Conservation (phyloP, 2,113 vertebrate species). For the Phalacrocorax pelagicus region DNA sequence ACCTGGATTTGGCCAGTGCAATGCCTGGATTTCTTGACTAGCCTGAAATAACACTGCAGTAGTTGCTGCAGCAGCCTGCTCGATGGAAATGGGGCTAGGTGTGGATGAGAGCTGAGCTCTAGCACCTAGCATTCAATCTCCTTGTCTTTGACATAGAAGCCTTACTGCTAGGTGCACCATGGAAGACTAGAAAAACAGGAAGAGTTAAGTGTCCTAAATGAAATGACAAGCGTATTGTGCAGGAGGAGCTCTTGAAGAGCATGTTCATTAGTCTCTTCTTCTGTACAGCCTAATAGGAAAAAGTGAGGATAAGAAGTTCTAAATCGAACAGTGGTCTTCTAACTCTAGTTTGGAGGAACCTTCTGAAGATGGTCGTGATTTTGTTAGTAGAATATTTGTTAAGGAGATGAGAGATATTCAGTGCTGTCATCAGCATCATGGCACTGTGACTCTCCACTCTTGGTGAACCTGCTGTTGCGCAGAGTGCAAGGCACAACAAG, state of each 20-base stretch:
- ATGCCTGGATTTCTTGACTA: neutral
- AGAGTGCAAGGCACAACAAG: too few relatives aligned
- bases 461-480: neutral
- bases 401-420: neutral
- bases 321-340: neutral
- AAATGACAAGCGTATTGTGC: neutral
- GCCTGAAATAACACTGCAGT: neutral
- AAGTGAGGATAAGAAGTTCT: neutral
- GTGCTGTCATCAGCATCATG: neutral
- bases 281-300: neutral
- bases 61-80: neutral
- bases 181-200: neutral
- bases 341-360: neutral
- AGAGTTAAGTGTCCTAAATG: neutral
- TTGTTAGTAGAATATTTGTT: neutral
- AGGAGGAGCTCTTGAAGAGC: neutral
- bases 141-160: neutral
- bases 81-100: neutral
- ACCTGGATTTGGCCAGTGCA: neutral
- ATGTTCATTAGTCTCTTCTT: neutral
- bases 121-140: neutral
- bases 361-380: neutral
- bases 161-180: neutral
- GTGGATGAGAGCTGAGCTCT: neutral
- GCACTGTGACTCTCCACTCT: neutral